Evolutionary conservation across 2,113 vertebrate genomes (phyloP).

Genomic region (Vimba vimba): DNA sequence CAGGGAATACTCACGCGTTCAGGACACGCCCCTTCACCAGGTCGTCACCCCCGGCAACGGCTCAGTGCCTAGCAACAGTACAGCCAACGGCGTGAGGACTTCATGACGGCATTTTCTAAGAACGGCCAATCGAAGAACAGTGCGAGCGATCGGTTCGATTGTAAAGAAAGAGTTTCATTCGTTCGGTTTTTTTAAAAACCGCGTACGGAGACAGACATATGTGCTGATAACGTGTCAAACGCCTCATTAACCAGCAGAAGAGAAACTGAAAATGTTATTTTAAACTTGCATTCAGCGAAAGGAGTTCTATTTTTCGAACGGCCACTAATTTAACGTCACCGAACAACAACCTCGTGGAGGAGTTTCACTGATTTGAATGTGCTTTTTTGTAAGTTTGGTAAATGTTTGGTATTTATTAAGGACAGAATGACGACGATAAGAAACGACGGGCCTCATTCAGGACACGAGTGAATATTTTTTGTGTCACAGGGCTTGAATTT

Average conservation of each 20-base stretch:
- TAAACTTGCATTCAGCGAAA: constrained; percentile 25
- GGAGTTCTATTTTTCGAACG: constrained; percentile 48
- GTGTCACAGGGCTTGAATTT: too few species aligned
- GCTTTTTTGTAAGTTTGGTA: constrained; percentile 24
- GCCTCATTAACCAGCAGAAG: constrained; percentile 38
- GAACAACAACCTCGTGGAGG: background rate
- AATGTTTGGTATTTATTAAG: constrained; percentile 23
- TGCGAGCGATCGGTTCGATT: background rate
- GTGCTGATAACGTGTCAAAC: constrained; percentile 20
- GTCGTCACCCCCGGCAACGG: constrained; percentile 64
- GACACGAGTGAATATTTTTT: too few species aligned
- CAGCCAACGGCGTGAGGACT: constrained; percentile 87
- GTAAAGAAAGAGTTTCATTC: background rate
- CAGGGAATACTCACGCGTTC: constrained; percentile 93
- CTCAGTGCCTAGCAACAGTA: constrained; percentile 78
- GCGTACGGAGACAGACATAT: constrained; percentile 36
- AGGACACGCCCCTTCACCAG: constrained; percentile 79
- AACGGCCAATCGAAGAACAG: constrained; percentile 21
- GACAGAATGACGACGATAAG: background rate
- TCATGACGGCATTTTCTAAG: constrained; percentile 50
- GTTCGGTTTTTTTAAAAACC: too few species aligned
- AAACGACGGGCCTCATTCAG: background rate
- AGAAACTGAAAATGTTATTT: constrained; percentile 15
- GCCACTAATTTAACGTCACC: constrained; percentile 18
- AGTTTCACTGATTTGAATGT: constrained; percentile 16